Evolutionary conservation across 2,113 vertebrate genomes (phyloP).

Genomic region (Mormyrus lacerda): DNA sequence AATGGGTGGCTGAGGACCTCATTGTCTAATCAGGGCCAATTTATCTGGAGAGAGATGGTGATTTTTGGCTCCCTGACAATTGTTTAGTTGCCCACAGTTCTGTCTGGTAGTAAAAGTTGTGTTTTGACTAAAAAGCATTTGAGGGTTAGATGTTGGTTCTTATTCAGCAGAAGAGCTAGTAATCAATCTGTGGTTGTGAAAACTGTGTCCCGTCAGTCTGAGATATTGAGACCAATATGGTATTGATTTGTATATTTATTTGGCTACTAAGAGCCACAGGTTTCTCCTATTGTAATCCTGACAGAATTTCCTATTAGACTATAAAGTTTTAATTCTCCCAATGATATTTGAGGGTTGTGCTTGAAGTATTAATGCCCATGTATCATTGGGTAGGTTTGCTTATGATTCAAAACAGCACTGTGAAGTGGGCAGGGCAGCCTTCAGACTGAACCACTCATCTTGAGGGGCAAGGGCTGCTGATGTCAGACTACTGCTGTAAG

Average conservation of each 20-base stretch:
- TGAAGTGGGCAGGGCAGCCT: neutral
- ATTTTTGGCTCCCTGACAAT: constrained; percentile 52
- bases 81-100: neutral
- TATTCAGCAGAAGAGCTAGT: neutral
- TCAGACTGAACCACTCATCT: neutral
- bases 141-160: neutral
- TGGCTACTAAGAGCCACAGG: neutral
- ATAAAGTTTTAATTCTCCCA: neutral
- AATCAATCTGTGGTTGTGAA: neutral
- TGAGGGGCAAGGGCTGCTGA: neutral
- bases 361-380: constrained; percentile 15
- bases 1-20: constrained; percentile 89
- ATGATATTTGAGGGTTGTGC: neutral
- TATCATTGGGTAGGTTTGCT: constrained; percentile 16
- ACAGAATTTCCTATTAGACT: neutral
- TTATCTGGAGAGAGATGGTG: constrained; percentile 74
- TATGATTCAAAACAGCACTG: neutral
- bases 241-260: neutral
- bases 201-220: neutral
- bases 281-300: neutral
- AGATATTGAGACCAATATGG: neutral
- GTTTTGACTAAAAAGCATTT: neutral
- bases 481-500: neutral
- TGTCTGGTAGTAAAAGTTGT: neutral
- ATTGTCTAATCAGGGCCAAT: constrained; percentile 96